phyloP scores from a whole-genome alignment of 92 coral and sea anemone species.

The Epizoanthus illoricatus region DNA sequence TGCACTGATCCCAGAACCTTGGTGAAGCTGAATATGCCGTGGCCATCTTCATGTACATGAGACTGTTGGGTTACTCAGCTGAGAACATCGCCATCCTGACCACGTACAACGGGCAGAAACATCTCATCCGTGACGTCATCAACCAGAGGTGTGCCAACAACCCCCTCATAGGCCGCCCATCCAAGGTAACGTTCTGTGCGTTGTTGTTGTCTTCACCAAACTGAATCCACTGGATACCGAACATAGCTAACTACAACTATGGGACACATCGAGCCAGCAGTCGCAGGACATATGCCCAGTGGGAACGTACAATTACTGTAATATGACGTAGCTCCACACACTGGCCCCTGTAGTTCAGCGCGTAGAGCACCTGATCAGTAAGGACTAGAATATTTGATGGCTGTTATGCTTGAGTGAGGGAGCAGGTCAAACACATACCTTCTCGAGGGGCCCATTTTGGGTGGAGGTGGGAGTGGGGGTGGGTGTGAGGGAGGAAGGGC shows the following conservation, averaged over 20 bases:
- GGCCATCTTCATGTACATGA: slow-evolving; percentile 99
- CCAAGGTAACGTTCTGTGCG: slow-evolving; percentile 65
- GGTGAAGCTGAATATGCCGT: slow-evolving; percentile 99
- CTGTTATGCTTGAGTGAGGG: too few relatives aligned
- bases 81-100: slow-evolving; percentile 95
- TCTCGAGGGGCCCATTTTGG: too few relatives aligned
- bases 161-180: slow-evolving; percentile 97
- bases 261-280: neutral
- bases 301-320: too few relatives aligned
- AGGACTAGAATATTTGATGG: too few relatives aligned
- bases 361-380: too few relatives aligned
- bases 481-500: too few relatives aligned
- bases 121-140: slow-evolving; percentile 97
- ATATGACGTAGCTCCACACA: too few relatives aligned
- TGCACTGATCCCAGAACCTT: slow-evolving; percentile 64
- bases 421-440: too few relatives aligned
- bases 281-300: too few relatives aligned
- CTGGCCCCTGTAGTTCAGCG: too few relatives aligned
- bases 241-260: neutral
- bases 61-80: slow-evolving; percentile 93
- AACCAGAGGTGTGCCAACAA: slow-evolving; percentile 94
- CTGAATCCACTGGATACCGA: neutral
- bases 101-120: slow-evolving; percentile 98
- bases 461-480: too few relatives aligned
- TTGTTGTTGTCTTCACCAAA: neutral